Conservation (phyloP, 2,888 invertebrate genomes). For the Helicoverpa assulta region DNA sequence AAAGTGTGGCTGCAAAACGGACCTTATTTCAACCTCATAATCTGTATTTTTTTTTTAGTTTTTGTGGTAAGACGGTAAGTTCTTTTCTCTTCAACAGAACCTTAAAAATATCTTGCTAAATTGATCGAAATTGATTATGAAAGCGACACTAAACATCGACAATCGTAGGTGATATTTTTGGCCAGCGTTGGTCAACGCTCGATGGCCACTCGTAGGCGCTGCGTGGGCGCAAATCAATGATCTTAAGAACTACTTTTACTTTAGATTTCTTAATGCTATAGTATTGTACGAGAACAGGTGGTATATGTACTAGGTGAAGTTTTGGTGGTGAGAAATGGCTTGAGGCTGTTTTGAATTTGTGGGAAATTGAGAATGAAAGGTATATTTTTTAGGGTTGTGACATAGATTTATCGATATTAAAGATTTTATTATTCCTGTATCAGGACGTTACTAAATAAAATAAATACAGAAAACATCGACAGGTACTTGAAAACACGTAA, state of each 20-base stretch:
- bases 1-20: too few relatives aligned
- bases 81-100: too few relatives aligned
- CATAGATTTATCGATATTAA: not conserved
- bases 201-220: constrained; percentile 68
- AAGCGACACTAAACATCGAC: constrained; percentile 47
- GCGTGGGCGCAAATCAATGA: constrained; percentile 69
- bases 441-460: too few relatives aligned
- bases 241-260: constrained; percentile 76
- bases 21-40: too few relatives aligned
- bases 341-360: constrained; percentile 15
- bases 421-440: too few relatives aligned
- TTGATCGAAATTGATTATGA: constrained; percentile 42
- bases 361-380: not conserved
- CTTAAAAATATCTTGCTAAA: not conserved
- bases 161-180: constrained; percentile 82
- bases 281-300: constrained; percentile 53
- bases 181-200: constrained; percentile 82
- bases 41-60: too few relatives aligned
- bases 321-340: constrained; percentile 23
- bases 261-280: constrained; percentile 64
- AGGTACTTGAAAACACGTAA: too few relatives aligned
- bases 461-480: too few relatives aligned
- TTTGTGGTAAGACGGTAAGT: too few relatives aligned
- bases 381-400: too few relatives aligned
- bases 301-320: not conserved